These are phyloP conservation scores for Desmodus rotundus DNA, from an alignment of 2,113 vertebrate species.

Conservation along the genomic window DNA sequence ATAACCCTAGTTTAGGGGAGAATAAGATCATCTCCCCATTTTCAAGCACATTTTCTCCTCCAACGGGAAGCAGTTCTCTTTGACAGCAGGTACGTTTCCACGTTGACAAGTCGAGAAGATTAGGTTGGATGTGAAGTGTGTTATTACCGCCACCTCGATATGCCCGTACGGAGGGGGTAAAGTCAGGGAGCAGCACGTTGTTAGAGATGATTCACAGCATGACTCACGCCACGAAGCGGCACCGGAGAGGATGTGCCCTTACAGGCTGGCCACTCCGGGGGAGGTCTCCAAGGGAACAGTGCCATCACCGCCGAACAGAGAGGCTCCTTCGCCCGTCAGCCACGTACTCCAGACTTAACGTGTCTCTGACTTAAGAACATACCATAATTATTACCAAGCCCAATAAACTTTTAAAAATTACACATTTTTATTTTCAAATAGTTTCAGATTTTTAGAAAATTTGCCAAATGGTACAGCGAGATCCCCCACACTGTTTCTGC, in stretches of 20 bases:
- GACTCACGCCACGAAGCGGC: conserved; percentile 52
- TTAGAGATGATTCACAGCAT: conserved; percentile 53
- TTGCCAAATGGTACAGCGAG: not conserved
- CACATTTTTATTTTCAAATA: not conserved
- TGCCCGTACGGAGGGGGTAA: conserved; percentile 56
- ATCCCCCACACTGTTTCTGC: not conserved
- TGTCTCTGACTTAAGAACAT: not conserved
- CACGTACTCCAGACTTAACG: not conserved
- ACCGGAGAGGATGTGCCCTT: not conserved
- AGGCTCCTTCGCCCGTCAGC: not conserved
- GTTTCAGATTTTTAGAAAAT: conserved; percentile 1
- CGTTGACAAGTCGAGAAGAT: not conserved
- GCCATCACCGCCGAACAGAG: not conserved
- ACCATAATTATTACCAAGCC: not conserved
- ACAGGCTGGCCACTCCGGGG: not conserved
- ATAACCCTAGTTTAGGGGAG: not conserved
- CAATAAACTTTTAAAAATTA: not conserved
- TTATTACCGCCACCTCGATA: conserved; percentile 55
- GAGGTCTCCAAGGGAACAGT: conserved; percentile 41
- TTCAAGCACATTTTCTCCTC: not conserved
- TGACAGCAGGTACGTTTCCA: not conserved
- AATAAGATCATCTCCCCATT: not conserved
- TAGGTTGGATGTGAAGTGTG: not conserved
- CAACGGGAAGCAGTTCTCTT: not conserved
- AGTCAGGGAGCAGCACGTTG: not conserved